Percentiles rank a stretch among this genome's conserved stretches.
Evolutionary conservation across 1,140 invertebrate genomes (phyloP).

Genomic region (Pissodes strobi): DNA sequence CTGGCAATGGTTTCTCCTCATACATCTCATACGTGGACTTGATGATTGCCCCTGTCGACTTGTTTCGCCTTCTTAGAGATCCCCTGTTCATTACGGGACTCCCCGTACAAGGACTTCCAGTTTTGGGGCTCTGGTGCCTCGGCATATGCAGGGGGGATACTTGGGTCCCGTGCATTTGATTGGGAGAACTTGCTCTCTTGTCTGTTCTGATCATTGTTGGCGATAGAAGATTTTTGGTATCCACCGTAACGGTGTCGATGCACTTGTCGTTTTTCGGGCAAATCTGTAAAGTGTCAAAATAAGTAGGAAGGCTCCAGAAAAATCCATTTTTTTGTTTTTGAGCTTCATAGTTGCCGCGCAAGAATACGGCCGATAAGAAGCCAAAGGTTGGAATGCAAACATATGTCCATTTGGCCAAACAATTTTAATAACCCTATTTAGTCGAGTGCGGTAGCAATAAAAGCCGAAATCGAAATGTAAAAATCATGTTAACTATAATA

Average conservation of each 20-base stretch:
- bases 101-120: slow-evolving; percentile 48
- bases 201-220: slow-evolving; percentile 47
- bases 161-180: slow-evolving; percentile 49
- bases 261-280: slow-evolving; percentile 53
- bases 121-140: slow-evolving; percentile 51
- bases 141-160: slow-evolving; percentile 59
- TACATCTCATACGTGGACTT: slow-evolving; percentile 84
- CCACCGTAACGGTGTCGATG: slow-evolving; percentile 34
- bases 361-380: too few species aligned
- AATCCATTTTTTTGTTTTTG: neutral
- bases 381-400: too few species aligned
- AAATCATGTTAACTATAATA: too few species aligned
- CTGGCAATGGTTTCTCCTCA: slow-evolving; percentile 82
- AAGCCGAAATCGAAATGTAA: too few species aligned
- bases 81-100: slow-evolving; percentile 59
- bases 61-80: slow-evolving; percentile 71
- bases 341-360: too few species aligned
- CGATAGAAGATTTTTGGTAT: slow-evolving; percentile 42
- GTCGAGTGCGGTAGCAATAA: too few species aligned
- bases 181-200: slow-evolving; percentile 43
- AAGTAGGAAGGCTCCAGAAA: neutral
- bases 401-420: too few species aligned
- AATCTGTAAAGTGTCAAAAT: slow-evolving; percentile 36
- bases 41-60: slow-evolving; percentile 68
- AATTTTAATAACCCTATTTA: too few species aligned